phyloP scores from a whole-genome alignment of 1,140 invertebrate genomes.

The Formica exsecta region DNA sequence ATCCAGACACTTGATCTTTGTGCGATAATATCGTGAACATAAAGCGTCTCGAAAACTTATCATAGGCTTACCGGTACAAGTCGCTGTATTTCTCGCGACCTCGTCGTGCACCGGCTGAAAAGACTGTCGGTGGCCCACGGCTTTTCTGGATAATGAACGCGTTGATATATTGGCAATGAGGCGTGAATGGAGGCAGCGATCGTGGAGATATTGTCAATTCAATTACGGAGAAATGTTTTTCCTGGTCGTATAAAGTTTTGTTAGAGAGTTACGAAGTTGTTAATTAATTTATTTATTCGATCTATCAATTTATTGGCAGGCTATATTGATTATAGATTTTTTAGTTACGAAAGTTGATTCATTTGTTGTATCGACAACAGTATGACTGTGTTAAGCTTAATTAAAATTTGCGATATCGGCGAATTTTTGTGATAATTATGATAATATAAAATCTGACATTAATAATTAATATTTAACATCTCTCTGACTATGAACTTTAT shows the following conservation, averaged over 20 bases:
- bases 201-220: slow-evolving; percentile 18
- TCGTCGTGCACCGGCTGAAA: slow-evolving; percentile 51
- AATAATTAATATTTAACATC: slow-evolving; percentile 8
- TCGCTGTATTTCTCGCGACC: slow-evolving; percentile 53
- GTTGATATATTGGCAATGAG: slow-evolving; percentile 46
- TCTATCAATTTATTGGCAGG: neutral
- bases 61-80: slow-evolving; percentile 59
- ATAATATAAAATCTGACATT: neutral
- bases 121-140: slow-evolving; percentile 31
- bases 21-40: neutral
- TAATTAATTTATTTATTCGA: slow-evolving; percentile 1
- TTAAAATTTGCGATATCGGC: neutral
- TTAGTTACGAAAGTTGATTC: neutral
- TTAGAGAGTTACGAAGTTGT: neutral
- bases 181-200: slow-evolving; percentile 47
- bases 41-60: slow-evolving; percentile 56
- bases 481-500: neutral
- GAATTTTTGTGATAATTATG: neutral
- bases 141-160: slow-evolving; percentile 29
- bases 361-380: neutral
- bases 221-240: slow-evolving; percentile 44
- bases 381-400: too few species aligned
- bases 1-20: neutral
- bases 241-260: neutral
- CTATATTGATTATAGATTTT: neutral